A percentile compares a stretch with the other conserved stretches of the same genome.
phyloP scores from a whole-genome alignment of 2,888 invertebrate genomes.

The Thumatha senex region DNA sequence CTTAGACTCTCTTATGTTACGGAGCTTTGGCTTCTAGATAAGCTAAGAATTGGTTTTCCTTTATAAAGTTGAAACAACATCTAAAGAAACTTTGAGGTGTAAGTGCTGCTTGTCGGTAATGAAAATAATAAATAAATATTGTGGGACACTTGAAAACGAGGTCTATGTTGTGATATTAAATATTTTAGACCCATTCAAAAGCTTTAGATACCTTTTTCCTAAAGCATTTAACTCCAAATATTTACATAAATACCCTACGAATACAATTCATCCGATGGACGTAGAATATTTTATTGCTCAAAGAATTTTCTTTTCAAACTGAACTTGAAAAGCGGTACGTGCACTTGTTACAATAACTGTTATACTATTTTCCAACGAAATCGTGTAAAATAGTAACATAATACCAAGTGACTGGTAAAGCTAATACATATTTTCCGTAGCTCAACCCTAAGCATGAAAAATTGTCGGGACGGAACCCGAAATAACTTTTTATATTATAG shows the following conservation, averaged over 20 bases:
- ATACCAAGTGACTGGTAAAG: slow-evolving; percentile 35
- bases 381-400: slow-evolving; percentile 40
- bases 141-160: too few relatives aligned
- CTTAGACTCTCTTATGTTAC: too few relatives aligned
- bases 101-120: too few relatives aligned
- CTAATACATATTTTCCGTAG: slow-evolving; percentile 50
- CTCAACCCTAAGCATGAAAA: slow-evolving; percentile 51
- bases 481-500: slow-evolving; percentile 71
- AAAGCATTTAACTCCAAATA: background rate
- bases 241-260: background rate
- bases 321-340: slow-evolving; percentile 21
- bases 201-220: background rate
- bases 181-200: background rate
- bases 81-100: too few relatives aligned
- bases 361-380: slow-evolving; percentile 31
- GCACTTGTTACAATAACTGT: slow-evolving; percentile 12
- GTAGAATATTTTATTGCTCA: slow-evolving; percentile 7
- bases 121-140: too few relatives aligned
- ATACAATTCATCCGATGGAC: slow-evolving; percentile 7
- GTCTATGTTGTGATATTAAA: background rate
- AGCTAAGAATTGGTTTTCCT: too few relatives aligned
- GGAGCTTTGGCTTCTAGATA: too few relatives aligned
- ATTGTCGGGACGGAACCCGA: slow-evolving; percentile 50
- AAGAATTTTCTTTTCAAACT: slow-evolving; percentile 19
- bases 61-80: too few relatives aligned